phyloP scores from a whole-genome alignment of 2,888 invertebrate genomes.

The Mellilla xanthometata region DNA sequence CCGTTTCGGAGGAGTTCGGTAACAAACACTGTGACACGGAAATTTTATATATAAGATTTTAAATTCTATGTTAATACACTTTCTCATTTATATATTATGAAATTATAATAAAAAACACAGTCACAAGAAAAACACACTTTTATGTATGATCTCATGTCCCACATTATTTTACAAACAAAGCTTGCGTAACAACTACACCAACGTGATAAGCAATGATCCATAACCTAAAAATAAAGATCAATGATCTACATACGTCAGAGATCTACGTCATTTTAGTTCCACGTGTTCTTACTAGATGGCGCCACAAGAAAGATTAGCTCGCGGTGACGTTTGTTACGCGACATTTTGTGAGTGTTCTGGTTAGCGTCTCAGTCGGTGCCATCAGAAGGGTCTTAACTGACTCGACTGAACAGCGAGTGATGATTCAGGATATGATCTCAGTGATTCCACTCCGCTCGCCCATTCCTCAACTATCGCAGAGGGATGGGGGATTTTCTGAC shows the following conservation, averaged over 20 bases:
- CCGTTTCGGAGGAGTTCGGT: no score
- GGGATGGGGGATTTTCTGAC: constrained; percentile 54
- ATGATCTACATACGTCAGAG: no score
- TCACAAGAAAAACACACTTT: no score
- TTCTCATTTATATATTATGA: no score
- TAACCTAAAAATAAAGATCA: neutral
- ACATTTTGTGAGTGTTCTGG: neutral
- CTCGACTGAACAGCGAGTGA: constrained; percentile 80
- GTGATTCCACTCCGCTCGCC: constrained; percentile 61
- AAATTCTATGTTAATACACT: no score
- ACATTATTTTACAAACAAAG: no score
- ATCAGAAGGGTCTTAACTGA: constrained; percentile 74
- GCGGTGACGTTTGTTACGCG: constrained; percentile 14
- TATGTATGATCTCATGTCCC: no score
- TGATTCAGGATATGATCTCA: constrained; percentile 59
- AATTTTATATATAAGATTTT: no score
- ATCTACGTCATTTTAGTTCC: constrained; percentile 4
- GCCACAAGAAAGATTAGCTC: constrained; percentile 20
- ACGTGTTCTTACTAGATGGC: constrained; percentile 21
- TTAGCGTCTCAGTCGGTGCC: constrained; percentile 31
- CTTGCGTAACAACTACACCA: no score
- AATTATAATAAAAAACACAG: no score
- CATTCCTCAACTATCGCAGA: constrained; percentile 66
- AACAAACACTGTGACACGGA: no score
- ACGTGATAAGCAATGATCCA: no score